Evolutionary conservation across 2,888 invertebrate genomes (phyloP).

Genomic region (Machimus rusticus): DNA sequence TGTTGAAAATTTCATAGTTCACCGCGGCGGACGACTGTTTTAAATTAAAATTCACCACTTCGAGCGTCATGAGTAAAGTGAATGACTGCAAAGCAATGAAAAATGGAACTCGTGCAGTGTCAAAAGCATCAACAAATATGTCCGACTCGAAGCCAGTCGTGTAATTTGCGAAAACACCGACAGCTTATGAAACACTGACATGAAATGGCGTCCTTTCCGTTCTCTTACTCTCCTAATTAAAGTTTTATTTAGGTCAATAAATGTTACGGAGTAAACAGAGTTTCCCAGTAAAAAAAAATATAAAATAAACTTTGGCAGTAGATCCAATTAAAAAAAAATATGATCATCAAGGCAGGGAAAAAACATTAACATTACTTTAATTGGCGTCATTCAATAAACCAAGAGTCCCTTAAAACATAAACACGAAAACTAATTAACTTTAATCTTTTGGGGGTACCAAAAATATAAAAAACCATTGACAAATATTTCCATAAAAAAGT

Average conservation of each 20-base stretch:
- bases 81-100: not conserved
- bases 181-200: not conserved
- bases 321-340: not conserved
- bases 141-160: not conserved
- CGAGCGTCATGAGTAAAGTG: not conserved
- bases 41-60: not conserved
- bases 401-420: not conserved
- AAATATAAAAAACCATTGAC: not conserved
- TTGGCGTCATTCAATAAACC: not conserved
- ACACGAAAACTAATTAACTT: not conserved
- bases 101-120: not conserved
- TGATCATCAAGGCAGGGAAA: not conserved
- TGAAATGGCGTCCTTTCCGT: not conserved
- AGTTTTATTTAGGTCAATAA: not conserved
- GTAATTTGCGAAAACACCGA: not conserved
- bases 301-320: not conserved
- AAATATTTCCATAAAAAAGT: not conserved
- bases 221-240: not conserved
- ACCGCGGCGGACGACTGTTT: not conserved
- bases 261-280: not conserved
- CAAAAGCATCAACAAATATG: not conserved
- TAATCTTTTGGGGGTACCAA: not conserved
- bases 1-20: not conserved
- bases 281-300: not conserved
- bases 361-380: not conserved